These are phyloP conservation scores for Tridacna crocea DNA, from an alignment of 2,888 invertebrate genomes.

Conservation along the genomic window DNA sequence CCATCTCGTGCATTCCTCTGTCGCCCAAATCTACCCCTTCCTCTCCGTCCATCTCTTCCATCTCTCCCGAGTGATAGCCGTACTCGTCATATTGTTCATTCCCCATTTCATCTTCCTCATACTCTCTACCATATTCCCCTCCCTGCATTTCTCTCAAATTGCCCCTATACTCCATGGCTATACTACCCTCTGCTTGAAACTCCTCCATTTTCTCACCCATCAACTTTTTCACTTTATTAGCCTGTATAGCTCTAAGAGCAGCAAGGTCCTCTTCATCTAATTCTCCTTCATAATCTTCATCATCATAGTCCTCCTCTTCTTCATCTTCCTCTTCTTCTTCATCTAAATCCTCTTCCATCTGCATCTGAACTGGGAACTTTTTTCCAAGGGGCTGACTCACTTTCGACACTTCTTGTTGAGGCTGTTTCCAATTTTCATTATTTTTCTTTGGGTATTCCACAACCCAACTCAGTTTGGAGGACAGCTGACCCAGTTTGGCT, in stretches of 20 bases:
- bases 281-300: conserved; percentile 41
- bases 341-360: conserved; percentile 26
- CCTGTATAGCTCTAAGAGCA: conserved; percentile 17
- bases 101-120: conserved; percentile 16
- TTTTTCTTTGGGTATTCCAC: conserved; percentile 57
- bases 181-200: neutral
- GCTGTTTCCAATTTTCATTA: neutral
- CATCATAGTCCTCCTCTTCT: conserved; percentile 47
- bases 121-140: conserved; percentile 28
- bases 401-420: neutral
- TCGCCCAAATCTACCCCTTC: neutral
- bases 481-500: conserved; percentile 56
- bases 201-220: neutral
- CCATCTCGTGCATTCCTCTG: neutral
- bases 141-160: conserved; percentile 11
- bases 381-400: neutral
- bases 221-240: neutral
- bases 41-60: conserved; percentile 22
- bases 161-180: conserved; percentile 1
- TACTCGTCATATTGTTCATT: conserved; percentile 22
- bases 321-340: conserved; percentile 46
- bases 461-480: conserved; percentile 58
- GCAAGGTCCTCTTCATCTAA: conserved; percentile 42
- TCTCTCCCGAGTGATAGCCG: conserved; percentile 1
- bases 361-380: neutral